Percentiles rank a stretch among this genome's conserved stretches.
Evolutionary conservation across 2,888 invertebrate genomes (phyloP).

Genomic region (Syrista parreyssii): DNA sequence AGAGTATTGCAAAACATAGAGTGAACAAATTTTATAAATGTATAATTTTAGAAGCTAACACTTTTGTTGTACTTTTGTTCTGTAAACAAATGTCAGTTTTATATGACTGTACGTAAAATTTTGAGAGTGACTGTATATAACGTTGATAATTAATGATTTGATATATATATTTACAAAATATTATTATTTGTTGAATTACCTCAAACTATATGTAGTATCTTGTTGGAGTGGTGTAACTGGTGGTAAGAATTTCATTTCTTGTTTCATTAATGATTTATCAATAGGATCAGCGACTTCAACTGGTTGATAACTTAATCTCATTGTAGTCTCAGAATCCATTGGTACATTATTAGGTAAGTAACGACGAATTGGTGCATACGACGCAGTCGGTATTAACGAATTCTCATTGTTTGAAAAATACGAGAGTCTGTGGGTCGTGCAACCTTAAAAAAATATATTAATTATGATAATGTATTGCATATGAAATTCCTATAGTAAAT

Average conservation of each 20-base stretch:
- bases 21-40: too few relatives aligned
- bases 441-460: conserved; percentile 60
- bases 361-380: conserved; percentile 67
- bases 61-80: too few relatives aligned
- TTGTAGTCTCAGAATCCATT: conserved; percentile 69
- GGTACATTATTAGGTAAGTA: conserved; percentile 69
- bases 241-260: conserved; percentile 33
- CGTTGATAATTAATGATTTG: background rate
- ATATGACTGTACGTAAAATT: background rate
- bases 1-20: too few relatives aligned
- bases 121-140: background rate
- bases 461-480: background rate
- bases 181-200: conserved; percentile 63
- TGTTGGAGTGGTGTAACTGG: conserved; percentile 68
- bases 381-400: conserved; percentile 60
- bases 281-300: conserved; percentile 61
- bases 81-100: too few relatives aligned
- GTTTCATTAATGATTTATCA: conserved; percentile 65
- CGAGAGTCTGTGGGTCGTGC: conserved; percentile 75
- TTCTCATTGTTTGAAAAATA: conserved; percentile 69
- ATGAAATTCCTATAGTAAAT: background rate
- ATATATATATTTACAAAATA: background rate
- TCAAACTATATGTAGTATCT: conserved; percentile 72
- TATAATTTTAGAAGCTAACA: too few relatives aligned
- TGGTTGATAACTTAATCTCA: conserved; percentile 69